Evolutionary conservation across 2,797 vertebrate genomes (phyloP).

Genomic region (Ctenochaetus hawaiiensis): DNA sequence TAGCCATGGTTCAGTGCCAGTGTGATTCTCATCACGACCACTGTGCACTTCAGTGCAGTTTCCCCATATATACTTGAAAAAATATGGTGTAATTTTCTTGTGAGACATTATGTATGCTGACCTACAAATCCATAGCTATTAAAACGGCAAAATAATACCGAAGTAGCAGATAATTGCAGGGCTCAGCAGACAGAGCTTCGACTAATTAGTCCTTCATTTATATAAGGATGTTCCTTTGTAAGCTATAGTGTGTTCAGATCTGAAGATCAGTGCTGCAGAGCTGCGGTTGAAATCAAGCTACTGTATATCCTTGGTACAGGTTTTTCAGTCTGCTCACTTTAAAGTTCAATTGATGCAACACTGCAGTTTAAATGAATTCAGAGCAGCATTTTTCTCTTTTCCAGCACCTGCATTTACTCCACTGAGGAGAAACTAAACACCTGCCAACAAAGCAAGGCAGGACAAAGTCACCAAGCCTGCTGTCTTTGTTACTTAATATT

Average conservation of each 20-base stretch:
- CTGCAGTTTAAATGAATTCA: constrained; percentile 48
- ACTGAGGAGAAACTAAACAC: constrained; percentile 20
- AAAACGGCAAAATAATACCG: constrained; percentile 25
- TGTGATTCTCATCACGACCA: constrained; percentile 43
- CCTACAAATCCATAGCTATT: constrained; percentile 49
- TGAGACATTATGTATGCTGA: constrained; percentile 45
- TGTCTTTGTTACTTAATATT: constrained; percentile 13
- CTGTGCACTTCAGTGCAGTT: constrained; percentile 25
- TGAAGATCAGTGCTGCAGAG: constrained; percentile 27
- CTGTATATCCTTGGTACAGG: constrained; percentile 39
- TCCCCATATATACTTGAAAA: constrained; percentile 35
- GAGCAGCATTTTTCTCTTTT: background rate
- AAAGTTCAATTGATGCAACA: constrained; percentile 45
- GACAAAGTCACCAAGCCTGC: background rate
- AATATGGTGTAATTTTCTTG: constrained; percentile 25
- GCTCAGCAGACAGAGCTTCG: constrained; percentile 35
- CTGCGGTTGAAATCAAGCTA: constrained; percentile 42
- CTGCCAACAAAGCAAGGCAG: constrained; percentile 19
- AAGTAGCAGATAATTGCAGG: constrained; percentile 18
- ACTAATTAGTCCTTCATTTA: constrained; percentile 59
- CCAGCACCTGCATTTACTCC: constrained; percentile 35
- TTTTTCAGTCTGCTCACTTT: constrained; percentile 52
- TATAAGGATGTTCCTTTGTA: background rate
- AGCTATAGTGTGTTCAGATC: background rate
- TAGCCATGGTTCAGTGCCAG: constrained; percentile 15